Base-by-base conservation (phyloP, 2,113 vertebrate species). In the Epinephelus cyanopodus region DNA sequence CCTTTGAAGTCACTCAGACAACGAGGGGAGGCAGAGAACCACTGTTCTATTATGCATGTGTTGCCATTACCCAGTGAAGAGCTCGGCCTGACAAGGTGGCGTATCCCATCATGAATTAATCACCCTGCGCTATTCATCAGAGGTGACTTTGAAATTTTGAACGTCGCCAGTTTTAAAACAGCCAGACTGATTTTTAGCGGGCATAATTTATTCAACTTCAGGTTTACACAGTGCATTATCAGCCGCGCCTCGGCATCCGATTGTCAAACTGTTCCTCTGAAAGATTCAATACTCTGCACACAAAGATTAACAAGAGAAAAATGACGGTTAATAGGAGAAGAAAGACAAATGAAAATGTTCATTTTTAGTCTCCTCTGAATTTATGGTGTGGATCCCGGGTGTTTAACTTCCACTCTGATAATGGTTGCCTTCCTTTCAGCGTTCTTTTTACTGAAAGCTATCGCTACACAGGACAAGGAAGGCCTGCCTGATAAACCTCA, bases 111-210 rank as follows among this genome's bases (percentile, higher is more conserved):
- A 90, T 86, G 81, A 91, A 93, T 90, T 85, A 91, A 93, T 91
- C 88, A 88, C 87, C 62, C 23, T 1, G 37, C 33, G 13, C 84
- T 72, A 71, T 88, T 89, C 87, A 90, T 92, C 93, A 88, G 89
- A 82, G 87, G 88, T 89, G 89, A 93, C 92, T 93, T 91, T 90
- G 85, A 93, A 91, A 87, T 91, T 80, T 87, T 76, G 39, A 87
- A 79, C 52, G 27, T 73, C 52, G 39, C 47, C 71, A 39, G 53
- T 83, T 90, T 87, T 83, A 84, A 86, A 87, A 87, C 81, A 74
- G 60, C 18, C 71, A 61, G 56, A 74, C 17, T 77, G 61, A 82
- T 83, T 77, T 84, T 64, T 42, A 63, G 25, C 60, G 17, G 56
- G 9, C 14, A 47, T 77, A 70, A 92, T 87, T 89, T 86, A 84